Evolutionary conservation across 2,888 invertebrate species (phyloP).

Genomic region (Noctua pronuba): DNA sequence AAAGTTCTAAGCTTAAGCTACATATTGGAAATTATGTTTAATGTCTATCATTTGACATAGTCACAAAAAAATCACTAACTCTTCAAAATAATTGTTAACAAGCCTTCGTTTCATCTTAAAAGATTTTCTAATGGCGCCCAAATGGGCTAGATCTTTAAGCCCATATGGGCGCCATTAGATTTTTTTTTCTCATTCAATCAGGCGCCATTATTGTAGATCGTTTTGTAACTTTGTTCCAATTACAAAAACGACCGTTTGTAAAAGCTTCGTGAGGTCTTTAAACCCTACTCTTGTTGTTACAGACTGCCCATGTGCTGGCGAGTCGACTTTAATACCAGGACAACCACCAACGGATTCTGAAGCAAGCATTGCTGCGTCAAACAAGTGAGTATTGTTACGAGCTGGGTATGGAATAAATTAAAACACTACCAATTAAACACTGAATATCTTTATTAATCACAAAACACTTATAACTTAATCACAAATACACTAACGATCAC

Average conservation of each 20-base stretch:
- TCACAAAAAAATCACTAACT: too few relatives aligned
- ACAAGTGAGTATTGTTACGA: constrained; percentile 83
- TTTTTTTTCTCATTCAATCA: too few relatives aligned
- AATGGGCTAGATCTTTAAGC: too few relatives aligned
- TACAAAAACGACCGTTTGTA: neutral
- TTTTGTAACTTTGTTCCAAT: neutral
- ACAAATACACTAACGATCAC: too few relatives aligned
- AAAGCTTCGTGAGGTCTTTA: neutral
- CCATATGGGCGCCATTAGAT: too few relatives aligned
- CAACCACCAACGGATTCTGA: constrained; percentile 82
- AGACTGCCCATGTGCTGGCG: constrained; percentile 86
- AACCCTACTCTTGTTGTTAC: constrained; percentile 32
- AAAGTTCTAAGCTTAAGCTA: neutral
- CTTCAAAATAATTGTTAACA: neutral
- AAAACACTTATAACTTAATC: too few relatives aligned
- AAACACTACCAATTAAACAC: too few relatives aligned
- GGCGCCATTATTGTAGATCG: neutral
- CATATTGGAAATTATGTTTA: too few relatives aligned
- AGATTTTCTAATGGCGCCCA: neutral
- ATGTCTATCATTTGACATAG: too few relatives aligned
- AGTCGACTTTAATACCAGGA: constrained; percentile 80
- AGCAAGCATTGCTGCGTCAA: constrained; percentile 79
- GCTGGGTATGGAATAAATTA: too few relatives aligned
- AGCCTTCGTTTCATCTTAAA: neutral
- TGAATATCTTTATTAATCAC: too few relatives aligned